Conservation (phyloP, 2,888 invertebrate genomes). For the Ophion slaviceki region DNA sequence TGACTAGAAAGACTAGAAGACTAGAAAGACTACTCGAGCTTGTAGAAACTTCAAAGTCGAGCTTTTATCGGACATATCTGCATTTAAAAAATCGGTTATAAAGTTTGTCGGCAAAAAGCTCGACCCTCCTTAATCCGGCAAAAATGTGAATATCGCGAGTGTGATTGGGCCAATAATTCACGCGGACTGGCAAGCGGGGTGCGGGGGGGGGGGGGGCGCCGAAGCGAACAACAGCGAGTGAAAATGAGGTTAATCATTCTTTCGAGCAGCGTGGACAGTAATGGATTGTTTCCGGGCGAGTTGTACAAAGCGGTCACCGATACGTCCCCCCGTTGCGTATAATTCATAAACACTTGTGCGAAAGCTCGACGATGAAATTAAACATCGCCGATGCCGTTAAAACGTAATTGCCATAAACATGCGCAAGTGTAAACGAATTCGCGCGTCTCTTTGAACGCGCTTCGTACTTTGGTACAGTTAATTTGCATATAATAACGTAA, state of each 20-base stretch:
- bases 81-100: background rate
- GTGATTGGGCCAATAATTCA: background rate
- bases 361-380: constrained; percentile 40
- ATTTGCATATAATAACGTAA: constrained; percentile 71
- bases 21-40: too few species aligned
- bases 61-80: background rate
- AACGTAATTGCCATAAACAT: background rate
- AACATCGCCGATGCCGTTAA: constrained; percentile 14
- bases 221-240: background rate
- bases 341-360: constrained; percentile 24
- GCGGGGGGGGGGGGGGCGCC: too few species aligned
- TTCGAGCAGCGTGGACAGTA: constrained; percentile 4
- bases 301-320: constrained; percentile 6
- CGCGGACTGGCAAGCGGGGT: background rate
- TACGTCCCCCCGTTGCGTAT: background rate
- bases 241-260: constrained; percentile 26
- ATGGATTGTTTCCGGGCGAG: constrained; percentile 21
- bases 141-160: constrained; percentile 2
- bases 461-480: constrained; percentile 67
- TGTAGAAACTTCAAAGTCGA: background rate
- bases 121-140: background rate
- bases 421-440: background rate
- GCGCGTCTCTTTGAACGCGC: constrained; percentile 17
- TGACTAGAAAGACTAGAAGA: too few species aligned
- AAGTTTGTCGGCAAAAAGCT: background rate